Percentiles rank a stretch among this genome's conserved stretches.
These are phyloP conservation scores for Amphipoea lucens DNA, from an alignment of 2,888 invertebrate species.

Conservation along the genomic window DNA sequence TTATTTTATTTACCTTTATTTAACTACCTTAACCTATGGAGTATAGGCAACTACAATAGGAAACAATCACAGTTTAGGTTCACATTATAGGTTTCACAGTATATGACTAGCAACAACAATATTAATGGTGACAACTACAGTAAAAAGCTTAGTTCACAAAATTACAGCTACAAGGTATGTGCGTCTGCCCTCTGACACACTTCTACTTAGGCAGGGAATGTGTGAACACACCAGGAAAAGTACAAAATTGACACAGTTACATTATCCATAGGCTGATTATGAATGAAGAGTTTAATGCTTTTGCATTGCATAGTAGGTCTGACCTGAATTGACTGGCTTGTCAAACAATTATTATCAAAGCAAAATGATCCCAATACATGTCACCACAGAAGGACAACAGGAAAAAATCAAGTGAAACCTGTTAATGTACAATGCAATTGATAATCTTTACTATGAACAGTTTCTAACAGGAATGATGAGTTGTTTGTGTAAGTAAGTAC, in stretches of 20 bases:
- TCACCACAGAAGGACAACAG: background rate
- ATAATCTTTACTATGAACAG: background rate
- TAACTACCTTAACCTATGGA: no score
- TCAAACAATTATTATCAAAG: background rate
- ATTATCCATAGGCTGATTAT: no score
- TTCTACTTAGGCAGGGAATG: no score
- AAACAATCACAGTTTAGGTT: background rate
- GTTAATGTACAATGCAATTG: background rate
- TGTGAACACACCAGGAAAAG: no score
- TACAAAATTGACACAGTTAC: no score
- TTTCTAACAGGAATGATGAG: background rate
- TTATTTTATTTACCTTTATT: no score
- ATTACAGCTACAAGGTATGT: no score
- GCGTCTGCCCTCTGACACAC: no score
- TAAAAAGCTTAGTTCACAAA: no score
- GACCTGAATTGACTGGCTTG: background rate
- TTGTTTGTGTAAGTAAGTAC: slow-evolving; percentile 5
- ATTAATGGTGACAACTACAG: no score
- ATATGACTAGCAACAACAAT: no score
- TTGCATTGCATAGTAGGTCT: background rate
- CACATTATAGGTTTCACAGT: no score
- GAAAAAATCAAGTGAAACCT: background rate
- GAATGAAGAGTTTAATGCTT: background rate
- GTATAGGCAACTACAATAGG: background rate
- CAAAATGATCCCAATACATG: background rate